A percentile compares a stretch with the other conserved stretches of the same genome.
Conservation (phyloP, 37 sponge, comb jelly and placozoan genomes). For the Mnemiopsis leidyi region DNA sequence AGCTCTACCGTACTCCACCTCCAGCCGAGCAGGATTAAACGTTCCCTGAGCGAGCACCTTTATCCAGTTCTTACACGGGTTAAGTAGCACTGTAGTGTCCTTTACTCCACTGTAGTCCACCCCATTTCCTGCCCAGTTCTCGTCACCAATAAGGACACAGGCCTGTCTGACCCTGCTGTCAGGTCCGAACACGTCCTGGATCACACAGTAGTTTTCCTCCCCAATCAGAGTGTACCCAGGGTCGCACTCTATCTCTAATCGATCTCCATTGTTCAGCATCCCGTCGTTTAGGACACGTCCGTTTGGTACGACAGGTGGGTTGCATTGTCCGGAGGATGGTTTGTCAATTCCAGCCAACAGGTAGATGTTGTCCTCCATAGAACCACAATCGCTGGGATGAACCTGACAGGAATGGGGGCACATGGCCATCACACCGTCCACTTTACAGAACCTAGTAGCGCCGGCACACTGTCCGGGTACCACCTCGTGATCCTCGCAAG, state of each 20-base stretch:
- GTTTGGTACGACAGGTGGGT: slow-evolving; percentile 8
- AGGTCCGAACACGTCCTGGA: slow-evolving; percentile 46
- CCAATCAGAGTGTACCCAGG: slow-evolving; percentile 2
- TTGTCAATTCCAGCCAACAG: background rate
- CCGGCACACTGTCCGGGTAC: background rate
- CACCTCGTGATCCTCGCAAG: background rate
- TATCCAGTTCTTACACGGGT: background rate
- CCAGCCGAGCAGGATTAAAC: background rate
- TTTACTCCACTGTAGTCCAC: background rate
- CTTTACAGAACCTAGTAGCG: background rate
- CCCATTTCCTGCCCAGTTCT: background rate
- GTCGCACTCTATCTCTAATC: background rate
- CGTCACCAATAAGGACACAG: background rate
- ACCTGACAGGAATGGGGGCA: background rate
- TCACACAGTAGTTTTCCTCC: slow-evolving; percentile 46
- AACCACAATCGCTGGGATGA: slow-evolving; percentile 41
- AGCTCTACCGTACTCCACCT: background rate
- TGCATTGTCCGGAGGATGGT: background rate
- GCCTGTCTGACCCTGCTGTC: slow-evolving; percentile 32
- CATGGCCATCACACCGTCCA: background rate
- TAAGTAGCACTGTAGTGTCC: background rate
- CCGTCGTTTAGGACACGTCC: background rate
- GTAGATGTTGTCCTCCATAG: background rate
- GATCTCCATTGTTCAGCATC: background rate
- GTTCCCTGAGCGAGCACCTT: background rate